Conservation (phyloP, 2,797 vertebrate species). For the Hippoglossus hippoglossus region DNA sequence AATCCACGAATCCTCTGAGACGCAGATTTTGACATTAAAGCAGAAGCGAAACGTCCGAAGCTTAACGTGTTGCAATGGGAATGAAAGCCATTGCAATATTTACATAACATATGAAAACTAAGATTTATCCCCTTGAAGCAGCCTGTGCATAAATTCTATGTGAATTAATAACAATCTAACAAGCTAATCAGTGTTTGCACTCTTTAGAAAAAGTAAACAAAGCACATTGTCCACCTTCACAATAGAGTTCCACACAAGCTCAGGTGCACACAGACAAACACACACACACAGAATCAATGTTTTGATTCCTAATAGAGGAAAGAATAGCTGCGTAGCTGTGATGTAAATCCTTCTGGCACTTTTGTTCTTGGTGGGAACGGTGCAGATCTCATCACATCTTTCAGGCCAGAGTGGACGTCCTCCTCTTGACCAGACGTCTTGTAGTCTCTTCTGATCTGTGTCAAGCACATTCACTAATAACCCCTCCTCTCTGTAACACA, state of each 20-base stretch:
- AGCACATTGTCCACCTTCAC: constrained; percentile 37
- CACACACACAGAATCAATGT: constrained; percentile 32
- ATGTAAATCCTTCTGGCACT: constrained; percentile 56
- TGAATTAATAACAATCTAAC: not conserved
- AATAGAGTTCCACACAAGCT: constrained; percentile 37
- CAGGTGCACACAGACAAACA: constrained; percentile 28
- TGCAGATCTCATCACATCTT: constrained; percentile 54
- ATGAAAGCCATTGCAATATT: not conserved
- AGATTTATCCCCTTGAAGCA: not conserved
- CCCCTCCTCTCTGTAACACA: constrained; percentile 1
- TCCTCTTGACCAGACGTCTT: constrained; percentile 48
- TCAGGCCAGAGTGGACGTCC: constrained; percentile 42
- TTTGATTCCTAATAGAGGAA: constrained; percentile 45
- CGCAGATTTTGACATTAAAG: not conserved
- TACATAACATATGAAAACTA: constrained; percentile 11
- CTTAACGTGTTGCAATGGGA: not conserved
- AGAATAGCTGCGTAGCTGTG: constrained; percentile 40
- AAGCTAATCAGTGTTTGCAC: constrained; percentile 5
- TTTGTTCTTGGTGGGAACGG: constrained; percentile 54
- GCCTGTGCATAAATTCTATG: too few species aligned
- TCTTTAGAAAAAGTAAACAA: constrained; percentile 42
- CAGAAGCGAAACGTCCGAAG: not conserved
- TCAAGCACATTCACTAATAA: constrained; percentile 39
- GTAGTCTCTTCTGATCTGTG: constrained; percentile 47
- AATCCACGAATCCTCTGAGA: constrained; percentile 3